A percentile compares a stretch with the other conserved stretches of the same genome.
Conservation (phyloP, 1,140 invertebrate species). For the Sarcophaga bullata region DNA sequence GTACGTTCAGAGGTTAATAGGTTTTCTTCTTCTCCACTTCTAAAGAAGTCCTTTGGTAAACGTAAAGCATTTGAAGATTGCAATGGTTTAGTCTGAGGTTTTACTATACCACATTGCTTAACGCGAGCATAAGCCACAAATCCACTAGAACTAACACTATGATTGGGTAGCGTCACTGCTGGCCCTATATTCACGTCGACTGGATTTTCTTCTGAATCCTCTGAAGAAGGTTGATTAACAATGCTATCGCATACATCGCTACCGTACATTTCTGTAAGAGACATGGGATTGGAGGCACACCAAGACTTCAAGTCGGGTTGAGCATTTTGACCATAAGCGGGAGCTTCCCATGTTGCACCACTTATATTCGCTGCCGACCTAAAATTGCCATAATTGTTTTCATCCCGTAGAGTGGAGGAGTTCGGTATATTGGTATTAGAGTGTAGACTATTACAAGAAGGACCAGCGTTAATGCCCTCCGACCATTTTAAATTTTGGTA, state of each 20-base stretch:
- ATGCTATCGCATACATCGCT: conserved; percentile 26
- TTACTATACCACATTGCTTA: conserved; percentile 21
- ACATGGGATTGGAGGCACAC: conserved; percentile 34
- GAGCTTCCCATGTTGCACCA: conserved; percentile 41
- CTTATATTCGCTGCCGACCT: background rate
- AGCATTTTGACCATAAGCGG: conserved; percentile 27
- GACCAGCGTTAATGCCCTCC: conserved; percentile 46
- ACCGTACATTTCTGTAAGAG: conserved; percentile 41
- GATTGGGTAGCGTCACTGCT: conserved; percentile 41
- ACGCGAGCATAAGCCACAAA: conserved; percentile 44
- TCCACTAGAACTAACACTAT: conserved; percentile 36
- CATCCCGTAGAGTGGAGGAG: background rate
- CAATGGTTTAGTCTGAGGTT: conserved; percentile 35
- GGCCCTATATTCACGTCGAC: background rate
- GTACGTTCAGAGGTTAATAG: conserved; percentile 76
- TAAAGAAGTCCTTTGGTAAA: conserved; percentile 21
- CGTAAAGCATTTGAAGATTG: background rate
- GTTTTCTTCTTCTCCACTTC: conserved; percentile 70
- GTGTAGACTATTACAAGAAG: conserved; percentile 22
- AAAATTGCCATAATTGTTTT: background rate
- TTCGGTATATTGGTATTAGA: background rate
- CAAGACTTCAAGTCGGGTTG: conserved; percentile 40
- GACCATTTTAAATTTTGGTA: conserved; percentile 44
- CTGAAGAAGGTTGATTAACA: background rate
- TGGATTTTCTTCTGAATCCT: background rate